phyloP scores from a whole-genome alignment of 2,888 invertebrate species.

The Bombyx huttoni region DNA sequence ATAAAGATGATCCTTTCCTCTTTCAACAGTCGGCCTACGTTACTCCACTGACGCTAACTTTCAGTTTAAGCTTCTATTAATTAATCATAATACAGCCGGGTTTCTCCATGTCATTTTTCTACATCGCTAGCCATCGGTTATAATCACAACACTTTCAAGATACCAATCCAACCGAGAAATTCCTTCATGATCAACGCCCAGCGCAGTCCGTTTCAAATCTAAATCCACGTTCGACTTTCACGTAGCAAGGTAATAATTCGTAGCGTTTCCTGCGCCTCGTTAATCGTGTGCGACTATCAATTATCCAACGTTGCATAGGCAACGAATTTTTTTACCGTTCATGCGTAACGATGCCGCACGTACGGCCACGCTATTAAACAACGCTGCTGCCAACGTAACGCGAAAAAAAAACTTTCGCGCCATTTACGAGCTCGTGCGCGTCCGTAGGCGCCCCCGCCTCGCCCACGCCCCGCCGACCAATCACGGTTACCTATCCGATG shows the following conservation, averaged over 20 bases:
- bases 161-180: not conserved
- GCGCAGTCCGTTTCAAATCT: not conserved
- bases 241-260: not conserved
- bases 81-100: not conserved
- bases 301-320: slow-evolving; percentile 25
- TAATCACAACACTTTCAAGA: not conserved
- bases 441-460: slow-evolving; percentile 34
- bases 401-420: slow-evolving; percentile 23
- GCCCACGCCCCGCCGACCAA: slow-evolving; percentile 31
- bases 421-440: slow-evolving; percentile 31
- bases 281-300: slow-evolving; percentile 24
- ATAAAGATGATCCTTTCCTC: too few species aligned
- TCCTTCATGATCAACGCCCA: not conserved
- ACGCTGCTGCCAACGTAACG: slow-evolving; percentile 28
- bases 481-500: slow-evolving; percentile 50
- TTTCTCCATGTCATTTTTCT: not conserved
- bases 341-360: slow-evolving; percentile 29
- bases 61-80: not conserved
- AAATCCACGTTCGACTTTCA: not conserved
- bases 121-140: not conserved
- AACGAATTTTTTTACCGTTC: slow-evolving; percentile 27
- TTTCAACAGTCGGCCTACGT: too few species aligned
- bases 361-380: slow-evolving; percentile 24
- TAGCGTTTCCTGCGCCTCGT: not conserved
- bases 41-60: not conserved